Percentiles rank a stretch among this genome's conserved stretches.
Evolutionary conservation across 2,113 vertebrate genomes (phyloP).

Genomic region (Typhlomys cinereus): DNA sequence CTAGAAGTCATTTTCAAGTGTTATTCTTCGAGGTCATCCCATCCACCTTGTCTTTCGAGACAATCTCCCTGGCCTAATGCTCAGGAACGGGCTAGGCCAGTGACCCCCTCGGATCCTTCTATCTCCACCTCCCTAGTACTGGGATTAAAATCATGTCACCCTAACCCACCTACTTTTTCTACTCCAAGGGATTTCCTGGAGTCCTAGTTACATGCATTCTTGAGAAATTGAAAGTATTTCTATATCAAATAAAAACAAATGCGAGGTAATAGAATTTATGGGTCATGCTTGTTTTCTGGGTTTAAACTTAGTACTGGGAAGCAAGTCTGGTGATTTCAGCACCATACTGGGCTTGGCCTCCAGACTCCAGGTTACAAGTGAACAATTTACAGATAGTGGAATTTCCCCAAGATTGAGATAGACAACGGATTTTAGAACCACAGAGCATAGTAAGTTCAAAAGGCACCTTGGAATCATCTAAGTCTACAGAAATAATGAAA

Average conservation of each 20-base stretch:
- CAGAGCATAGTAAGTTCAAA: not conserved
- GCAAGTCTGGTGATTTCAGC: conserved; percentile 32
- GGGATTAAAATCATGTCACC: not conserved
- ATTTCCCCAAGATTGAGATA: conserved; percentile 50
- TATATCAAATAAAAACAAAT: not conserved
- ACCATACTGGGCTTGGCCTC: not conserved
- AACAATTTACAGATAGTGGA: conserved; percentile 38
- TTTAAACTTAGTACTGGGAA: not conserved
- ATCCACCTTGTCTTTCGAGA: not conserved
- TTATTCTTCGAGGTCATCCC: too few relatives aligned
- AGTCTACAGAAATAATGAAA: not conserved
- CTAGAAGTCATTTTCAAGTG: not conserved
- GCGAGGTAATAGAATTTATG: not conserved
- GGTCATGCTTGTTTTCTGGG: not conserved
- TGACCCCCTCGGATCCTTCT: not conserved
- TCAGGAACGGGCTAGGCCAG: not conserved
- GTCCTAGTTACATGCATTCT: not conserved
- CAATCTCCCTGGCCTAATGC: not conserved
- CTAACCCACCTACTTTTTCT: too few relatives aligned
- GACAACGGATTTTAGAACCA: not conserved
- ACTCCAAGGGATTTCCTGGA: not conserved
- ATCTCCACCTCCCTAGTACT: not conserved
- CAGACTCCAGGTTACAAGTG: not conserved
- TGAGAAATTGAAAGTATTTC: conserved; percentile 21
- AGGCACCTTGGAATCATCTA: conserved; percentile 37